Base-by-base conservation (phyloP, 2,888 invertebrate species). In the Trilocha varians region DNA sequence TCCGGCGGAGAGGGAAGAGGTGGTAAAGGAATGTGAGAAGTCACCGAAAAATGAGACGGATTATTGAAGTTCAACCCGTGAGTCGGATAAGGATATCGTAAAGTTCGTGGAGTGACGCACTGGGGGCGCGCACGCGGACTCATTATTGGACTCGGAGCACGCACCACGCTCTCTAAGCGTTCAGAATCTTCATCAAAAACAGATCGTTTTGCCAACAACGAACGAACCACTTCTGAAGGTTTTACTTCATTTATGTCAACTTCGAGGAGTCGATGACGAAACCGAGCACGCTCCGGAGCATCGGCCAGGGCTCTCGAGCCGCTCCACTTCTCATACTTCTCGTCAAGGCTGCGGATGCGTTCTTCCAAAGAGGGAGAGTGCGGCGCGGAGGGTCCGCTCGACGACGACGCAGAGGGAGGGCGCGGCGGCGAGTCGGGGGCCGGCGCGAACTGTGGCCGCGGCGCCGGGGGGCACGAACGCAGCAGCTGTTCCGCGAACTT, bases 171-270 rank as follows among this genome's bases (percentile, higher is more conserved):
- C 73, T 97, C 97, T 44, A 98, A 87, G 32, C 98, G 88, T 76
- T 97, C 96, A 34, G 94, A 91, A 72, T 98, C 98, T 73, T 98
- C 98, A 70, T 98, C 98, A 76, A 98, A 98, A 41, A 98, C 95
- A 40, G 96, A 97, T 49, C 94, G 91, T 73, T 96, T 95, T 4
- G 97, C 95, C 61, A 98, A 88, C 58, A 98, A 89, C 16, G 96
- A 95, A 63, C 95, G 94, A 33, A 97, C 94, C 60, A 98, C 97
- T 59, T 97, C 97, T 16, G 97, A 97, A 0, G 97, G 97, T 69
- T 97, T 95, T 45, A 94, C 89, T 63, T 93, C 92, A 61, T 91
- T 90, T 46, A 93, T 88, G 66, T 94, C 93, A 45, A 94, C 85
- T 58, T 95, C 94, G 34, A 95, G 88, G 41, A 95, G 87, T 58